Base-by-base conservation (phyloP, 2,113 vertebrate genomes). In the Crotalus tigris region DNA sequence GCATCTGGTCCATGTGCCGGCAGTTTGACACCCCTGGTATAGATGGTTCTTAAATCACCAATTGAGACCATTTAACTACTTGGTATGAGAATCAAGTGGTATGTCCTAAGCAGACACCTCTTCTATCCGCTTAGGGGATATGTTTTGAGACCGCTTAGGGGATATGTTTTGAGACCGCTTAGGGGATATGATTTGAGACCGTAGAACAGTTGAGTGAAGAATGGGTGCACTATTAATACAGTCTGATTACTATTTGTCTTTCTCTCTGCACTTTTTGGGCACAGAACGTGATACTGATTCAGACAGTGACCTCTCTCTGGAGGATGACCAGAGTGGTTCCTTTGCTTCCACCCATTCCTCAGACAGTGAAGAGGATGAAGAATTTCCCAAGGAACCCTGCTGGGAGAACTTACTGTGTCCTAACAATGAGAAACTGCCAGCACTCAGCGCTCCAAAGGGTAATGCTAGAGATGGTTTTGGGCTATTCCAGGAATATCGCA, bases 321-420 rank as follows among this genome's bases (percentile, higher is more conserved):
- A 99, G 94, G 99, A 99, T 0, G 99, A 99, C 95, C 98, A 98
- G 90, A 99, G 99, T 7, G 98, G 98, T 51, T 99, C 99, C 89
- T 99, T 98, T 0, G 98, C 98, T 87, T 99, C 99, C 86, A 98
- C 98, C 2, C 98, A 98, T 96, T 99, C 99, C 0, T 99, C 99
- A 0, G 99, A 99, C 96, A 99, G 99, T 0, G 99, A 99, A 93
- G 98, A 99, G 2, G 98, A 98, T 1, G 98, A 98, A 1, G 96
- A 97, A 21, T 98, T 98, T 87, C 96, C 96, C 1, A 97, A 97
- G 4, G 94, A 98, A 86, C 98, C 97, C 39, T 97, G 98, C 97
- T 99, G 99, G 99, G 98, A 98, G 95, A 97, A 97, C 94, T 94
- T 99, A 95, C 97, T 98, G 0, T 96, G 98, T 13, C 97, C 97